Evolutionary conservation across 2,113 vertebrate species (phyloP).

Genomic region (Gymnogyps californianus): DNA sequence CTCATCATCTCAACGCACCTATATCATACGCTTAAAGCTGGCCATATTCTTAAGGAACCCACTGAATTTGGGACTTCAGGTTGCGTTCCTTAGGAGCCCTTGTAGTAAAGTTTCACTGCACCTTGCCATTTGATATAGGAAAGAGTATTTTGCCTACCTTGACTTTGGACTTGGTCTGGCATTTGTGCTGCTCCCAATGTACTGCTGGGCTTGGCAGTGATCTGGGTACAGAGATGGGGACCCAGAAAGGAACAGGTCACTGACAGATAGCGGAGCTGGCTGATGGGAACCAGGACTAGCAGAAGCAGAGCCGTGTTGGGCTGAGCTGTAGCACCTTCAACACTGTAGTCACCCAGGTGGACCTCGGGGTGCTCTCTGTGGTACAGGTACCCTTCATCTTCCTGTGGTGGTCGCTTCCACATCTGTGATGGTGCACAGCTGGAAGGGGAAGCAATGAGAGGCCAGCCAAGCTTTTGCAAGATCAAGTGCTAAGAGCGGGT

Average conservation of each 20-base stretch:
- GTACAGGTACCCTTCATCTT: neutral
- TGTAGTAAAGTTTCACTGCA: neutral
- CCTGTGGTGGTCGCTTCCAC: neutral
- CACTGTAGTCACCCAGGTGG: neutral
- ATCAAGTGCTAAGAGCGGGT: neutral
- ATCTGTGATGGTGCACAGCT: neutral
- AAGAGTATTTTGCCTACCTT: neutral
- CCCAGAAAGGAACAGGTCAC: neutral
- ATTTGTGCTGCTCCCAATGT: neutral
- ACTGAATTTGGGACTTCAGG: neutral
- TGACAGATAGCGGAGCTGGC: neutral
- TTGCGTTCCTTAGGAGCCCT: neutral
- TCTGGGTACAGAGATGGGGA: neutral
- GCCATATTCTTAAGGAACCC: neutral
- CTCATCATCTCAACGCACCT: neutral
- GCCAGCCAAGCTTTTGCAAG: neutral
- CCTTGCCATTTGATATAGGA: neutral
- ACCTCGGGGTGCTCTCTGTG: fast-evolving
- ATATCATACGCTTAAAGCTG: fast-evolving
- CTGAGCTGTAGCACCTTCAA: neutral
- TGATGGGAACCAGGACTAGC: neutral
- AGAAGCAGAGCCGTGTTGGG: neutral
- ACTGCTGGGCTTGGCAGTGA: neutral
- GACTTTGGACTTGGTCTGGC: neutral
- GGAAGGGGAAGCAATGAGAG: neutral